Evolutionary conservation across 2,888 invertebrate species (phyloP), one percentile per base, ranked within the genome.

Genomic region (Drosophila prostipennis): DNA sequence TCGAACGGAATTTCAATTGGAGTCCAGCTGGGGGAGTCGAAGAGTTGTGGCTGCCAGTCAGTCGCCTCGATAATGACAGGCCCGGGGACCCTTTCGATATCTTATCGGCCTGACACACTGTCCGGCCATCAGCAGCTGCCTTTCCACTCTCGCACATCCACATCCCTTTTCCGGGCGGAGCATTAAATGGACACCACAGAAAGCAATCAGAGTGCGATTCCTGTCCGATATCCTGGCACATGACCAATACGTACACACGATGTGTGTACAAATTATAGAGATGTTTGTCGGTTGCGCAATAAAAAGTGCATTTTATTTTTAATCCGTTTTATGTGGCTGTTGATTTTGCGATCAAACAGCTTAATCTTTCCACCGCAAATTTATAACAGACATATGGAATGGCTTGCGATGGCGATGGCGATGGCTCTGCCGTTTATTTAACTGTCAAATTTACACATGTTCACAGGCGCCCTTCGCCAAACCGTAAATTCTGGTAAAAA

Each of bases 321-420:
- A 82, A 87, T 85, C 82, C 74, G 72, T 78, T 83, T 87, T 85
- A 82, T 83, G 80, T 75, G 82, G 82, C 83, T 79, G 80, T 82
- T 82, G 82, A 87, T 85, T 85, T 87, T 81, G 77, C 84, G 79
- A 84, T 87, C 82, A 84, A 87, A 79, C 72, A 83, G 81, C 85
- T 82, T 84, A 87, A 82, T 87, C 87, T 84, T 77, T 75, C 64
- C 69, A 79, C 87, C 82, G 85, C 87, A 86, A 76, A 84, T 81
- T 78, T 78, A 78, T 77, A 75, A 54, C 73, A 68, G 42, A 55
- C 56, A 39, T 23, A 6, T 19, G 23, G 19, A 2, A 11, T 11
- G 39, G 16, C 7, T 29, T 46, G 14, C 16, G 36, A 39, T 34
- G 56, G 36, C 10, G 29, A 26, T 26, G 26, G 26, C 26, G 6